phyloP scores from a whole-genome alignment of 2,888 invertebrate genomes.

The Desoria tigrina region DNA sequence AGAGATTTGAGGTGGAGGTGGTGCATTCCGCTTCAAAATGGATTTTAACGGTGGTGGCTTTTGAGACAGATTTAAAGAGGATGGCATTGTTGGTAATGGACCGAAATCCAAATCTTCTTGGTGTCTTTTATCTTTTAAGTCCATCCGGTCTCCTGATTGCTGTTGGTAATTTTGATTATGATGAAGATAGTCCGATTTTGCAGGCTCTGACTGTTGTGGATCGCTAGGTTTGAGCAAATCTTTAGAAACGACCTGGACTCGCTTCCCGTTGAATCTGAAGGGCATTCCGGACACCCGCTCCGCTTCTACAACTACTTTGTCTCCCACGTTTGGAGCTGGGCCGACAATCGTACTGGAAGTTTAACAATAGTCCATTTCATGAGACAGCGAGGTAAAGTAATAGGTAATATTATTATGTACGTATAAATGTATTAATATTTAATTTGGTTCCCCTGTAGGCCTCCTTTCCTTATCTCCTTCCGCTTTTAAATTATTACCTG shows the following conservation, averaged over 20 bases:
- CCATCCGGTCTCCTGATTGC: neutral
- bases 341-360: slow-evolving; percentile 76
- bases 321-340: slow-evolving; percentile 79
- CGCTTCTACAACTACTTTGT: slow-evolving; percentile 90
- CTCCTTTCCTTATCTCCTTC: no score
- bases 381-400: no score
- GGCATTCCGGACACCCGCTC: slow-evolving; percentile 89
- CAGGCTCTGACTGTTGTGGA: no score
- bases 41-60: slow-evolving; percentile 33
- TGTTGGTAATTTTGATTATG: neutral
- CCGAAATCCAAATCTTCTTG: slow-evolving; percentile 8
- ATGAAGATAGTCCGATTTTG: neutral
- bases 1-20: slow-evolving; percentile 39
- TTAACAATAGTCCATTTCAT: neutral
- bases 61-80: no score
- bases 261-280: slow-evolving; percentile 95
- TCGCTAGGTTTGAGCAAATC: slow-evolving; percentile 31
- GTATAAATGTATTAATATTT: no score
- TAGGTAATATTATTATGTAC: neutral
- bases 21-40: slow-evolving; percentile 42
- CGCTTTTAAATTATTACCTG: slow-evolving; percentile 57
- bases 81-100: no score
- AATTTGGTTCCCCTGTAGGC: no score
- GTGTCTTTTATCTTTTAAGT: no score
- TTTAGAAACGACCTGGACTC: slow-evolving; percentile 71